Base-by-base conservation (phyloP, 1,140 invertebrate species). In the Diachasmimorpha longicaudata region DNA sequence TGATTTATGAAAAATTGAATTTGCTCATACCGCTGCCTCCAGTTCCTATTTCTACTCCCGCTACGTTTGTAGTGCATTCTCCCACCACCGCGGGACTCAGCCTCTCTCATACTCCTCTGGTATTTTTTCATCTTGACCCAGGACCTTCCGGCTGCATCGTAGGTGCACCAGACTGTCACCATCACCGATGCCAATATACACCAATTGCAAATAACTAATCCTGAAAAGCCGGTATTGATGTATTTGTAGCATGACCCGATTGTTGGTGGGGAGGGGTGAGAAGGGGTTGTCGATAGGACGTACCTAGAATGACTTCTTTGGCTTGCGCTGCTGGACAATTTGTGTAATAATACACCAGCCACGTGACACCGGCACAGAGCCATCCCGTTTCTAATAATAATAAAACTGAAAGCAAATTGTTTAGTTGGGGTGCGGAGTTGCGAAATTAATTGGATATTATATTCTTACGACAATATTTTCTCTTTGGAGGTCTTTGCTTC, bases 71-170 rank as follows among this genome's bases (percentile, higher is more conserved):
- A 94, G 82, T 94, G 92, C 81, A 93, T 93, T 79, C 93, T 91
- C n/a, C 79, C 83, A 25, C 78, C 82, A 4, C 81, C 81, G 71
- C 90, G 87, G 0, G 92, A 91, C 83, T 95, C 93, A 21, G 92
- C 92, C 79, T 95, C 93, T 79, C 92, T 92, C 91, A 96, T 92
- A 58, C 94, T 96, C 48, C 94, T 91, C 85, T 97, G 95, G 86
- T 96, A 97, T 78, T 94, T 92, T 86, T 96, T 97, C 95, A 97
- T 96, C 89, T 97, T 97, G 0, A 97, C 95, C 96, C 96, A 97
- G n/a, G 95, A 96, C 25, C 95, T 90, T 10, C 96, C 96, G 4
- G 96, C 96, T 0, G 94, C 90, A 87, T 97, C 96, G 85, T 95
- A 97, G 14, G 94, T 94, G 85, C 96, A 97, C 95, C 95, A 97